Base-by-base conservation (phyloP, 2,888 invertebrate species). In the Metalampra italica region DNA sequence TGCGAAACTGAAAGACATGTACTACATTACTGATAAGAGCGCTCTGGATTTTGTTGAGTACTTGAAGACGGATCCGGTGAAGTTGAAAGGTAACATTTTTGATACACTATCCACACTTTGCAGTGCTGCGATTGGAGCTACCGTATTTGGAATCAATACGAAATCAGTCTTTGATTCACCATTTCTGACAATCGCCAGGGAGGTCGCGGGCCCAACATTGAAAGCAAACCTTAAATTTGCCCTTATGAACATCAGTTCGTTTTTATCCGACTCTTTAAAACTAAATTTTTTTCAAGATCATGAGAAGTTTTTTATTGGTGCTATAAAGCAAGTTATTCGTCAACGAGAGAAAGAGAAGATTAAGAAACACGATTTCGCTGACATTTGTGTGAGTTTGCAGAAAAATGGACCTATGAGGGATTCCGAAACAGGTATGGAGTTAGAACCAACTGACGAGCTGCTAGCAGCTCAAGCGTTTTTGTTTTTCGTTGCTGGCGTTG, bases 401-500 rank as follows among this genome's bases (percentile, higher is more conserved):
- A 78, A 71, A 38, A 62, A 59, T 15, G 82, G 82, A 5, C 57
- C 50, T 0, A 59, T 81, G 57, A 60, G 45, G 14, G 79, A 84
- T 47, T 34, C 45, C 0, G 67, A 71, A 0, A 71, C 75, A 0
- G 78, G 75, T 0, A 62, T 64, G 3, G 68, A 71, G 29, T 41
- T 84, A 43, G 64, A 76, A 34, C 75, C 85, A 0, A 78, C 82
- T 0, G 80, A 79, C 45, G 81, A 76, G 45, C 36, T 77, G 7
- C 47, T 82, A 29, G 73, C 78, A 3, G 78, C 81, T 5, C 82
- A 85, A 56, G 77, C 73, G 0, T 79, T 85, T 47, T 76, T 86
- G 54, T 84, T 83, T 55, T 82, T 78, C 45, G 57, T 66, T 37
- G 86, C 83, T 29, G 88, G 87, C 0, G 78, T 80, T 1, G 85